Base-by-base conservation (phyloP, 2,888 invertebrate species). In the Caenorhabditis drosophilae region DNA sequence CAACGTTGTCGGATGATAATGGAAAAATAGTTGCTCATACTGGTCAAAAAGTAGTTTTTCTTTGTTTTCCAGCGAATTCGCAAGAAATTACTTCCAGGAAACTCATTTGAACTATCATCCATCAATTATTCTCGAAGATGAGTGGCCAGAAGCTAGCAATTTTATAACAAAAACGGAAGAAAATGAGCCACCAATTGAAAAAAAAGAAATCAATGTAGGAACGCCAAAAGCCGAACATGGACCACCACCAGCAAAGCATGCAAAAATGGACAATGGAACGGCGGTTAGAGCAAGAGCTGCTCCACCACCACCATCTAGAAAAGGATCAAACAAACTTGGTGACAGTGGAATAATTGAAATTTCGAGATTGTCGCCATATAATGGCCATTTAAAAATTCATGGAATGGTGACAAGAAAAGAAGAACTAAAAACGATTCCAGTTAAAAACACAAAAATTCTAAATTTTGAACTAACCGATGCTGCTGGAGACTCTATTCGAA, bases 381-480 rank as follows among this genome's bases (percentile, higher is more conserved):
- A 67, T 15, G 49, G 40, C 27, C 59, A 57, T 20, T 56, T 67
- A 61, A 59, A 73, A 34, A 73, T 81, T 42, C 64, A 70, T 40
- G 81, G 81, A 36, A 40, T 70, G 20, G 72, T 68, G n/a, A 55
- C 73, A 2, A 44, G 47, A 34, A 77, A 75, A 18, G 77, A 80
- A 22, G 63, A 62, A 6, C 58, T 76, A 12, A 56, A 62, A n/a
- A 61, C 52, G 6, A 51, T 76, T 38, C 55, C 63, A 12, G 68
- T 63, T 0, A 63, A 56, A 18, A 70, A 64, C 51, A 51, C 40
- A 48, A 59, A 42, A 38, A 71, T 81, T 6, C 77, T 82, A 60
- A 74, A 70, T 47, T 81, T 81, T 46, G 70, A 71, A 22, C 15
- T 81, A 27, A 74, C 75, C 16, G 81, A 81, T 51, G 40, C 62